Conservation (phyloP, 1,140 invertebrate species). For the Neotoxoptera formosana region DNA sequence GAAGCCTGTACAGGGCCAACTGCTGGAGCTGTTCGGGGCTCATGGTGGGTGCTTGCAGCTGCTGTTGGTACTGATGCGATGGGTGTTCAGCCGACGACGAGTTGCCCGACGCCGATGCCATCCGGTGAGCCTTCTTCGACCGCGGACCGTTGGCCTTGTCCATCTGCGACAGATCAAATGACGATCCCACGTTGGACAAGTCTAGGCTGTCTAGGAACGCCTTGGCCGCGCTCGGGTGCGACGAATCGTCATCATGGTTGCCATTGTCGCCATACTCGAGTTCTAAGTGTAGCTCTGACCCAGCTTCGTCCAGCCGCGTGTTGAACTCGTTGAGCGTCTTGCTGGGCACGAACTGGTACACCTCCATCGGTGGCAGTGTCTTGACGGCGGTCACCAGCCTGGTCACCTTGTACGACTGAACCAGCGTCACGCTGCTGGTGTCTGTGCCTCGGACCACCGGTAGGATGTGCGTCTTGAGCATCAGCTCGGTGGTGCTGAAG, state of each 20-base stretch:
- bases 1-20: conserved; percentile 73
- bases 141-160: conserved; percentile 71
- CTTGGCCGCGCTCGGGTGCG: conserved; percentile 66
- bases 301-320: conserved; percentile 84
- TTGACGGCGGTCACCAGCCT: conserved; percentile 86
- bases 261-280: conserved; percentile 84
- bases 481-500: conserved; percentile 85
- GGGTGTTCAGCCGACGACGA: conserved; percentile 15
- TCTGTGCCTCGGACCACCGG: conserved; percentile 78
- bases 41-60: conserved; percentile 61
- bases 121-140: conserved; percentile 68
- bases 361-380: conserved; percentile 84
- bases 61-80: background rate
- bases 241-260: conserved; percentile 66
- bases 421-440: conserved; percentile 78
- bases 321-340: conserved; percentile 90
- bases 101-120: conserved; percentile 22
- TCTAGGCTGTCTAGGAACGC: conserved; percentile 71
- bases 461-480: conserved; percentile 86
- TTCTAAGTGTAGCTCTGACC: conserved; percentile 83
- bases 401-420: conserved; percentile 88
- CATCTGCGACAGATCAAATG: conserved; percentile 74
- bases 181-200: conserved; percentile 72
- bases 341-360: conserved; percentile 84
- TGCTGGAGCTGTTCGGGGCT: conserved; percentile 77